Base-by-base conservation (phyloP, 2,888 invertebrate species). In the Melinaea marsaeus region DNA sequence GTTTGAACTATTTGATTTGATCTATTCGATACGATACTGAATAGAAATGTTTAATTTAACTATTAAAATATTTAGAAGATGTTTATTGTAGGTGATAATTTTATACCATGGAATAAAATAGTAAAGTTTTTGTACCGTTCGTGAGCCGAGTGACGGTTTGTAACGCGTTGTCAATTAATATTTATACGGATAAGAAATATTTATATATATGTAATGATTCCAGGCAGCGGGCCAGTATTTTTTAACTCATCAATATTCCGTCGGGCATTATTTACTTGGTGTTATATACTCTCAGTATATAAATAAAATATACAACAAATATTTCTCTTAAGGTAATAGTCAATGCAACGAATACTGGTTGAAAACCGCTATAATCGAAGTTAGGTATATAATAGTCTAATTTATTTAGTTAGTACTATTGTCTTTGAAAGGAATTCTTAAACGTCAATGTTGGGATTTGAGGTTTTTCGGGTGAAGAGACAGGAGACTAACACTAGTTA, bases 321-420 rank as follows among this genome's bases (percentile, higher is more conserved):
- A 59, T 60, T 63, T 68, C 66, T 66, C 60, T 42, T 68, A 64
- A 68, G 61, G 37, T 64, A 64, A 65, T 68, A 68, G 68, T 65
- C 68, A 67, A 68, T 67, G 59, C 64, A 69, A 67, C 65, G 64
- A 67, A 69, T 63, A 59, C 64, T 64, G 63, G 64, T 66, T 64
- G 46, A 55, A 58, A 68, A 59, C 63, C 61, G 67, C 63, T 67
- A 51, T 57, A 62, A 62, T 61, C 63, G 63, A 65, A 68, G 62
- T 65, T 65, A 69, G 62, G 60, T 64, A 61, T 65, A 62, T 55
- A 57, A 74, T 80, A 82, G 76, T 71, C 72, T 81, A 79, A 78
- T 78, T 79, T 78, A 77, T 82, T 81, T 80, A 80, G 78, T 83
- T 81, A 78, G 74, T 75, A 75, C 74, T 81, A 74, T 78, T 80